Evolutionary conservation across 2,888 invertebrate species (phyloP).

Genomic region (Stictocephala bisonia): DNA sequence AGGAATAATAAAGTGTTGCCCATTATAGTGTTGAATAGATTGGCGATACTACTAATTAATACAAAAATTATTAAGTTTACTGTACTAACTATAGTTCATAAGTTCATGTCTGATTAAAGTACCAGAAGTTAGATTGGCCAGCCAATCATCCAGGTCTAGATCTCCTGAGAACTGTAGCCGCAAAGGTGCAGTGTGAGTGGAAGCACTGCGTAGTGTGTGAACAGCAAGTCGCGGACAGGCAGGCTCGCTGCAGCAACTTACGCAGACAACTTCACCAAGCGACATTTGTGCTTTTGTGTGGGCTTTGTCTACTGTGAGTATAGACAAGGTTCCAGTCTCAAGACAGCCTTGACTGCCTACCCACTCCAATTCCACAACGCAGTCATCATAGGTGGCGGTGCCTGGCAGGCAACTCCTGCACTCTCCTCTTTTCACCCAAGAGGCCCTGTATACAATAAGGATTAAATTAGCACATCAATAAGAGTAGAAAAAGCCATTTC

Average conservation of each 20-base stretch:
- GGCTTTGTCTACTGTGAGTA: constrained; percentile 82
- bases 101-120: constrained; percentile 47
- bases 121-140: constrained; percentile 79
- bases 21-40: no score
- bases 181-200: constrained; percentile 68
- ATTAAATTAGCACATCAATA: no score
- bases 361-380: constrained; percentile 85
- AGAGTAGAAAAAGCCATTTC: no score
- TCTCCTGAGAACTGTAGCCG: constrained; percentile 82
- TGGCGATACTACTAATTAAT: no score
- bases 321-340: constrained; percentile 79
- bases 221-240: constrained; percentile 81
- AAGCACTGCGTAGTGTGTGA: constrained; percentile 74
- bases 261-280: constrained; percentile 80
- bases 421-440: constrained; percentile 87
- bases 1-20: no score
- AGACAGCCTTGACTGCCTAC: constrained; percentile 74
- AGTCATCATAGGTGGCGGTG: constrained; percentile 74
- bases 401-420: constrained; percentile 65
- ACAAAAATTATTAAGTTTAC: no score
- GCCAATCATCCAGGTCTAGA: constrained; percentile 90
- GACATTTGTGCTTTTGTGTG: constrained; percentile 81
- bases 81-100: neutral
- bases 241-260: constrained; percentile 83
- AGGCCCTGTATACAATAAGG: constrained; percentile 72